Evolutionary conservation across 1,140 invertebrate species (phyloP), one percentile per base, ranked within the genome.

Genomic region (Drosophila mauritiana): DNA sequence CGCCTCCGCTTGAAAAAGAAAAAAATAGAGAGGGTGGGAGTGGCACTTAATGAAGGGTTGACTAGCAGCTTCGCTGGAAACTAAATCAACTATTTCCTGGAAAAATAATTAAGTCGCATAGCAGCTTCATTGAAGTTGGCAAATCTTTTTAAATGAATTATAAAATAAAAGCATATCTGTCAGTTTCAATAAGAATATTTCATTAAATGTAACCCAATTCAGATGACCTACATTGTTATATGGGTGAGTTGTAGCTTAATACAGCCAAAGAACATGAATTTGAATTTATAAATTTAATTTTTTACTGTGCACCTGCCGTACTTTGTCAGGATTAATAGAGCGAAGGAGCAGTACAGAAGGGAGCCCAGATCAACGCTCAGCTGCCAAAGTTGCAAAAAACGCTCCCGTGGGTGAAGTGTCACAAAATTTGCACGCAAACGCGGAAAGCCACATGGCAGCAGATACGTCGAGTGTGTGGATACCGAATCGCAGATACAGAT

Each of bases 341-440:
- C 62, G 56, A 75, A 69, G 67, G 56, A 63, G 52, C 39, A 42
- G 49, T 45, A 72, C 22, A 40, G 37, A 43, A 20, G 57, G 46
- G 13, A 39, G 22, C 48, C 36, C 46, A 36, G 59, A 65, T 67
- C 54, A 42, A 40, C 43, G 20, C 49, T 54, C 40, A 68, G 51
- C 73, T 68, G 72, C 54, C 55, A 76, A 56, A 61, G 53, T 48
- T 51, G 72, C 75, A 78, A 57, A 78, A 78, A 72, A 45, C 73
- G 68, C 59, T 88, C 83, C 83, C 83, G 83, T 88, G 83, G 83
- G 83, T 79, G 83, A 88, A 83, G 72, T 88, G 83, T 88, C 83
- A 88, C 83, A 86, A 78, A 86, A 86, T 86, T 86, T 86, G 74
- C 73, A 75, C 73, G 73, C 73, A 74, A 75, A 75, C 73, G 73